Evolutionary conservation across 2,113 vertebrate species (phyloP).

Genomic region (Ammodytes dubius): DNA sequence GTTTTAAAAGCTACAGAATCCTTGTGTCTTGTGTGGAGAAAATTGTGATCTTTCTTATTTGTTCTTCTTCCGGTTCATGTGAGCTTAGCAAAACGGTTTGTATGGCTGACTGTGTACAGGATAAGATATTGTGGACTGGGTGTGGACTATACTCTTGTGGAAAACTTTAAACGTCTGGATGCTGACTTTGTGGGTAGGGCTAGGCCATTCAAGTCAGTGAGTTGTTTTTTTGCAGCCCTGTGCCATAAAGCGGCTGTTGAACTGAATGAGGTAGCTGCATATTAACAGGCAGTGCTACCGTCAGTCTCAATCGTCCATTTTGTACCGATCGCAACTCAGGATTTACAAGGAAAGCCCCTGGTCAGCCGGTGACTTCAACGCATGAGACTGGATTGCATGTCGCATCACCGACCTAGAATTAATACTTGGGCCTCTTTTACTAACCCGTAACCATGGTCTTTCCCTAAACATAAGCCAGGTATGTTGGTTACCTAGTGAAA

Average conservation of each 20-base stretch:
- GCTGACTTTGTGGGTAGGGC: background rate
- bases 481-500: background rate
- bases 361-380: background rate
- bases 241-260: background rate
- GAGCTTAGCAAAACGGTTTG: background rate
- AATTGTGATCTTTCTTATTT: conserved; percentile 50
- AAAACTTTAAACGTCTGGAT: background rate
- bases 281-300: background rate
- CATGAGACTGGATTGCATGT: background rate
- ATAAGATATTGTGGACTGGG: background rate
- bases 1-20: background rate
- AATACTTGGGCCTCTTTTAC: background rate
- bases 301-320: background rate
- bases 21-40: conserved; percentile 12
- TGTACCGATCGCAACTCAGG: background rate
- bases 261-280: background rate
- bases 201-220: background rate
- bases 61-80: background rate
- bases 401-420: background rate
- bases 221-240: background rate
- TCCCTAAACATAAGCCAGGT: background rate
- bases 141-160: background rate
- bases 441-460: background rate
- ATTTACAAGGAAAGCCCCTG: background rate
- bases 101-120: background rate